Evolutionary conservation across 2,113 vertebrate species (phyloP).

Genomic region (Clinocottus analis): DNA sequence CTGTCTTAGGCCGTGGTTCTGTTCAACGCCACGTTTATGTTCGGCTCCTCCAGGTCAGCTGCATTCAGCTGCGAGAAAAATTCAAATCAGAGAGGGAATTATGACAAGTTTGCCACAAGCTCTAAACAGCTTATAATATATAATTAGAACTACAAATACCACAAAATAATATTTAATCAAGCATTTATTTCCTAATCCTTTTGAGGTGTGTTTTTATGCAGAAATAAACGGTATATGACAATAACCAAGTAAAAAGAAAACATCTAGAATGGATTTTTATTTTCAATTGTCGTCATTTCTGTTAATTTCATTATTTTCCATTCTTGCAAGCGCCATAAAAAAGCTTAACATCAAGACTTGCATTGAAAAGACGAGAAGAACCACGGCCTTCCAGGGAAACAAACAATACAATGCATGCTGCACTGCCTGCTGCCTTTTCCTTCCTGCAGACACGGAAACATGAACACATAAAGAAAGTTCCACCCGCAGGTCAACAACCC

Average conservation of each 20-base stretch:
- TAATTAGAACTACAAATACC: too few relatives aligned
- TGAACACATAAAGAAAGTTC: constrained; percentile 6
- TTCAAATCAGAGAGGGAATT: too few relatives aligned
- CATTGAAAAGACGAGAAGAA: not conserved
- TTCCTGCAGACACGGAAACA: constrained; percentile 42
- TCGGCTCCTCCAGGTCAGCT: too few relatives aligned
- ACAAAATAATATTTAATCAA: too few relatives aligned
- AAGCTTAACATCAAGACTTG: not conserved
- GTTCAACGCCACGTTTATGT: not conserved
- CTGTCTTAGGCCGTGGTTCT: not conserved
- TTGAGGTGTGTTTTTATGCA: not conserved
- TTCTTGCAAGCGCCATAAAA: too few relatives aligned
- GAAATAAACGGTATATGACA: not conserved
- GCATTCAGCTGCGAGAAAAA: too few relatives aligned
- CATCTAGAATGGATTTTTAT: not conserved
- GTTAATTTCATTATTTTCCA: not conserved
- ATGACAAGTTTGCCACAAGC: too few relatives aligned
- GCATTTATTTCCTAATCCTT: not conserved
- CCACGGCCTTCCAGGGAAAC: not conserved
- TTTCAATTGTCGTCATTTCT: not conserved
- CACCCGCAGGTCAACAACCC: constrained; percentile 8
- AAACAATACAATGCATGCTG: not conserved
- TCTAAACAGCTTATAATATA: too few relatives aligned
- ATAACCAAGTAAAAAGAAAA: not conserved
- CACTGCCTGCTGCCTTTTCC: constrained; percentile 33